Evolutionary conservation across 2,888 invertebrate species (phyloP).

Genomic region (Monochamus alternatus): DNA sequence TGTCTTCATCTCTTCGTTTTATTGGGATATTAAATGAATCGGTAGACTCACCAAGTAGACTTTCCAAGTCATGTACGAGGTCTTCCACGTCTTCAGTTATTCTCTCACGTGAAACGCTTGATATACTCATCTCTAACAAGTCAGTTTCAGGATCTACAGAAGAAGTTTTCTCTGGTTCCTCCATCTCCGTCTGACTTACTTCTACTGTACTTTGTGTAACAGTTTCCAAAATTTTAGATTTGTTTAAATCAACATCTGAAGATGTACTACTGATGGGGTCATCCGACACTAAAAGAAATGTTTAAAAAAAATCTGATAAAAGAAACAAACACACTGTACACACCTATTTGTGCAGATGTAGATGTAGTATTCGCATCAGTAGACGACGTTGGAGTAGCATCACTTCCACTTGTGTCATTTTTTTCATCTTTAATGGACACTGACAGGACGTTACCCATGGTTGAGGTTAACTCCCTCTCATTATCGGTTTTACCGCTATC

Average conservation of each 20-base stretch:
- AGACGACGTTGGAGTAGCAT: conserved; percentile 67
- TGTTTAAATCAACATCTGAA: conserved; percentile 57
- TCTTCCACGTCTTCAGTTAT: conserved; percentile 69
- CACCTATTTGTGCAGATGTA: conserved; percentile 55
- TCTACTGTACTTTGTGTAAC: conserved; percentile 20
- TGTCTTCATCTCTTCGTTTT: conserved; percentile 30
- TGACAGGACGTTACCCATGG: conserved; percentile 64
- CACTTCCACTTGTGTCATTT: conserved; percentile 63
- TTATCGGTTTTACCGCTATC: conserved; percentile 52
- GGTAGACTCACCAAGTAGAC: conserved; percentile 64
- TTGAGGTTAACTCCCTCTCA: conserved; percentile 65
- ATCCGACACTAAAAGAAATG: conserved; percentile 58
- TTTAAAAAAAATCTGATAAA: conserved; percentile 22
- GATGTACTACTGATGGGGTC: conserved; percentile 69
- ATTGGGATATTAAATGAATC: conserved; percentile 54
- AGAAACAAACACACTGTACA: conserved; percentile 13
- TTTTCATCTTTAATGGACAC: conserved; percentile 62
- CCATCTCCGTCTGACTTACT: conserved; percentile 28
- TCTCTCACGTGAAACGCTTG: conserved; percentile 60
- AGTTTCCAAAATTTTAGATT: conserved; percentile 41
- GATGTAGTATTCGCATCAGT: conserved; percentile 63
- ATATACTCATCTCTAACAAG: conserved; percentile 62
- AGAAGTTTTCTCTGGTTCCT: conserved; percentile 31
- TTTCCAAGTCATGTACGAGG: conserved; percentile 69
- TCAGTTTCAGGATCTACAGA: conserved; percentile 53